A percentile compares a stretch with the other conserved stretches of the same genome.
These are phyloP conservation scores for Himantopus leucocephalus DNA, from an alignment of 2,113 vertebrate genomes.

Conservation along the genomic window DNA sequence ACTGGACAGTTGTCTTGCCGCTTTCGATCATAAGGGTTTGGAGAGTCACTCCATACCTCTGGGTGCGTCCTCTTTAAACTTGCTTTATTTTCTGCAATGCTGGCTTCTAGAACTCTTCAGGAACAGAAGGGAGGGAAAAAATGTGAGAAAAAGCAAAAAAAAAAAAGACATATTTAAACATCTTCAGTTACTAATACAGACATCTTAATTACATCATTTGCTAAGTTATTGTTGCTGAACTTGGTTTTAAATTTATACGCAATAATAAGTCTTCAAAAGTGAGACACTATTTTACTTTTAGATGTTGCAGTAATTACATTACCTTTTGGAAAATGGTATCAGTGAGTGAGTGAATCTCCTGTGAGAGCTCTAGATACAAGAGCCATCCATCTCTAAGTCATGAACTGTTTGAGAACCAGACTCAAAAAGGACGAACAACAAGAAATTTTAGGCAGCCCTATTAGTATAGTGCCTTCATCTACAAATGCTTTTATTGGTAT, in stretches of 20 bases:
- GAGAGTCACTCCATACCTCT: slow-evolving; percentile 95
- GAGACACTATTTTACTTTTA: neutral
- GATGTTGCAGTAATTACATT: neutral
- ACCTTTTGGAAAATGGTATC: neutral
- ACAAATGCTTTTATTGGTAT: neutral
- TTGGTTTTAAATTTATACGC: neutral
- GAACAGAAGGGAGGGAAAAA: slow-evolving; percentile 22
- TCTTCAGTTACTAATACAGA: neutral
- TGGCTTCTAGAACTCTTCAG: slow-evolving; percentile 94
- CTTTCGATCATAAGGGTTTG: slow-evolving; percentile 94
- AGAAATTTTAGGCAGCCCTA: neutral
- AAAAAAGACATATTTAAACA: neutral
- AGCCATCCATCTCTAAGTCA: neutral
- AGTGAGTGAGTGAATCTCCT: neutral
- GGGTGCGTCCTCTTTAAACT: slow-evolving; percentile 92
- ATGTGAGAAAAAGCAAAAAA: neutral
- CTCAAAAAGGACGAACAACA: neutral
- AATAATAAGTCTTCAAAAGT: neutral
- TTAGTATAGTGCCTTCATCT: neutral
- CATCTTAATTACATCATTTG: neutral
- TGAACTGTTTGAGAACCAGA: neutral
- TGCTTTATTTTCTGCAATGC: slow-evolving; percentile 98
- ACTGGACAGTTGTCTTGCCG: slow-evolving; percentile 91
- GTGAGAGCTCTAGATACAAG: neutral
- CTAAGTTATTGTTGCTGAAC: neutral